These are phyloP conservation scores for Morinoia aosen DNA, from an alignment of 2,888 invertebrate genomes.

Conservation along the genomic window DNA sequence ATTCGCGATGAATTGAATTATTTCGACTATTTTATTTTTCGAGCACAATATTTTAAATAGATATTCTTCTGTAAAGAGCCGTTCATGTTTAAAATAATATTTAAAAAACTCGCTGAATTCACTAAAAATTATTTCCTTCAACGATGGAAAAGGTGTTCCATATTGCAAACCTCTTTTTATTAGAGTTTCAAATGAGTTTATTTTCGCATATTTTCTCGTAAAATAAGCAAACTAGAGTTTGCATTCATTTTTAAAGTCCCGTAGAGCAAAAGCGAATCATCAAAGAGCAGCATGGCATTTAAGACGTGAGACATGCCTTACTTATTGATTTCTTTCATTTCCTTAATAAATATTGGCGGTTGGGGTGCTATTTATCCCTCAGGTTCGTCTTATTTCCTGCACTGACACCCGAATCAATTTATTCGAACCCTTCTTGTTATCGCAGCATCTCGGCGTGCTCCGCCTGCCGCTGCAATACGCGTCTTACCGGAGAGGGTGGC, in stretches of 20 bases:
- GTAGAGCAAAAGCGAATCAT: neutral
- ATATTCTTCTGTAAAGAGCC: neutral
- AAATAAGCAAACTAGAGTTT: neutral
- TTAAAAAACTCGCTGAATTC: neutral
- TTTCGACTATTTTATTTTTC: neutral
- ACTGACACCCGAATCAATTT: constrained; percentile 43
- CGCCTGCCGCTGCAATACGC: neutral
- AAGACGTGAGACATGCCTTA: neutral
- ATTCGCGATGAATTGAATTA: neutral
- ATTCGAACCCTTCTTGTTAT: constrained; percentile 50
- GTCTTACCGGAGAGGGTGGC: neutral
- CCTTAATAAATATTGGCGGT: neutral
- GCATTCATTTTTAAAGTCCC: neutral
- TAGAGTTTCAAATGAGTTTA: neutral
- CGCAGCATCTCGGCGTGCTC: neutral
- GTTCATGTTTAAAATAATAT: neutral
- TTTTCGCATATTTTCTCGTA: neutral
- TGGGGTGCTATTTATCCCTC: neutral
- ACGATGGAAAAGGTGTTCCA: too few species aligned
- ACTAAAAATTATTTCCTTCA: too few species aligned
- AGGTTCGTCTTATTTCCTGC: constrained; percentile 44
- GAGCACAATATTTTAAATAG: neutral
- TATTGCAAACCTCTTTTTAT: too few species aligned
- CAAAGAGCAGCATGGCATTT: neutral
- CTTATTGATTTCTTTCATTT: constrained; percentile 4